Conservation (phyloP, 2,888 invertebrate genomes). For the Neoscelio sp. region DNA sequence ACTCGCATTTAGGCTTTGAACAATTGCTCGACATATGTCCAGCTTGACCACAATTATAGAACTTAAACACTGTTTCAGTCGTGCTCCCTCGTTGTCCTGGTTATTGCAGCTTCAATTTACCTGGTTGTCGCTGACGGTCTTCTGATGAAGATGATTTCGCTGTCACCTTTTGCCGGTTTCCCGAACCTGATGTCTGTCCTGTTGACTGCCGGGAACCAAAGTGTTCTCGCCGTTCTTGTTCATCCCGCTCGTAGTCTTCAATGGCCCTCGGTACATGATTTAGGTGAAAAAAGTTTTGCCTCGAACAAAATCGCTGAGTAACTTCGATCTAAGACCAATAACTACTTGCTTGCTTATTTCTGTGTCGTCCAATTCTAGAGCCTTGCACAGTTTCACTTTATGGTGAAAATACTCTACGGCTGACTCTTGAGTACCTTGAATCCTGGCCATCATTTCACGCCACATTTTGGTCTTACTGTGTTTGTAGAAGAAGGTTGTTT, state of each 20-base stretch:
- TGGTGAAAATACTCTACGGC: constrained; percentile 9
- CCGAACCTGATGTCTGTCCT: background rate
- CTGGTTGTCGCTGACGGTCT: too few species aligned
- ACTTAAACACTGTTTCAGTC: too few species aligned
- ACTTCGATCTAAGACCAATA: background rate
- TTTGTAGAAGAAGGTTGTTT: constrained; percentile 1
- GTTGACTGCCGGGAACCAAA: background rate
- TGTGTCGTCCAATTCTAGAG: background rate
- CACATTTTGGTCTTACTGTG: background rate
- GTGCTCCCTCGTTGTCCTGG: too few species aligned
- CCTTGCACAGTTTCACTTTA: background rate
- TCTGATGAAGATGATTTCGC: too few species aligned
- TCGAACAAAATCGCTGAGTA: background rate
- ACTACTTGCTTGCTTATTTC: background rate
- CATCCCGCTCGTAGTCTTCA: background rate
- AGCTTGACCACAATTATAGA: too few species aligned
- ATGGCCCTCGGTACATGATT: background rate
- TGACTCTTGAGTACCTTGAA: background rate
- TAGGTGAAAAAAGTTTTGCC: background rate
- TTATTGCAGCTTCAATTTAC: too few species aligned
- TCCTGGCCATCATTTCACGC: background rate
- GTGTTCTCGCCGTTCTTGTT: background rate
- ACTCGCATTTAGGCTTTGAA: too few species aligned
- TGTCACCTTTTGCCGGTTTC: background rate
- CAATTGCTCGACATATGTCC: too few species aligned